Evolutionary conservation across 2,888 invertebrate species (phyloP), one percentile per base, ranked within the genome.

Genomic region (Disparrhopalites patrizii): DNA sequence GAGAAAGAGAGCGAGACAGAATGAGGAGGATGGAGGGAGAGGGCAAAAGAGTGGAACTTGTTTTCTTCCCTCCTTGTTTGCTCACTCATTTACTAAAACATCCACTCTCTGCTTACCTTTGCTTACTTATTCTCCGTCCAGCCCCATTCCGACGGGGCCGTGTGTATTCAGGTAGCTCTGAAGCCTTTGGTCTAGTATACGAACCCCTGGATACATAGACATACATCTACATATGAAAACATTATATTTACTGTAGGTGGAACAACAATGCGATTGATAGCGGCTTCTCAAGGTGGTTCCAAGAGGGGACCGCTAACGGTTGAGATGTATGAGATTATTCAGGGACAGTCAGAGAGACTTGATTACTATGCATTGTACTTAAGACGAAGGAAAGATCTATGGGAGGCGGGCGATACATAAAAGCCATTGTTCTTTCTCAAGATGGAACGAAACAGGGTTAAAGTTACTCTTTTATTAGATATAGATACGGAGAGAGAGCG

Each of bases 1-100:
- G 5, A 43, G 5, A 43, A 43, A 20, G 5, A n/a, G 5, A 5
- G 5, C 13, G 28, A 52, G 28, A 52, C 27, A 40, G 40, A 40
- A 40, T n/a, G 28, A 3, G 28, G 13, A 52, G 28, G n/a, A 10
- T 3, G 15, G 31, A 31, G 31, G 31, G n/a, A 18, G 54, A 31
- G 27, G 13, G 28, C n/a, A 54, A 13, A 52, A 30, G 15, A 15
- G 18, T 15, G 31, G 13, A 30, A 31, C 54, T 54, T 54, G 54
- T 54, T 54, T 54, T 31, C 54, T 54, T 31, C 31, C 57, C 5
- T 28, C 23, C 25, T 57, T 57, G 57, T 57, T 57, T 57, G 40
- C 57, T 57, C 43, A 18, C 38, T 57, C 57, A 57, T 57, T 57
- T 57, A 27, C 57, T 40, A 57, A n/a, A 57, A 57, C 28, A 40